Conservation (phyloP, 2,797 vertebrate species). For the Oreortyx pictus region DNA sequence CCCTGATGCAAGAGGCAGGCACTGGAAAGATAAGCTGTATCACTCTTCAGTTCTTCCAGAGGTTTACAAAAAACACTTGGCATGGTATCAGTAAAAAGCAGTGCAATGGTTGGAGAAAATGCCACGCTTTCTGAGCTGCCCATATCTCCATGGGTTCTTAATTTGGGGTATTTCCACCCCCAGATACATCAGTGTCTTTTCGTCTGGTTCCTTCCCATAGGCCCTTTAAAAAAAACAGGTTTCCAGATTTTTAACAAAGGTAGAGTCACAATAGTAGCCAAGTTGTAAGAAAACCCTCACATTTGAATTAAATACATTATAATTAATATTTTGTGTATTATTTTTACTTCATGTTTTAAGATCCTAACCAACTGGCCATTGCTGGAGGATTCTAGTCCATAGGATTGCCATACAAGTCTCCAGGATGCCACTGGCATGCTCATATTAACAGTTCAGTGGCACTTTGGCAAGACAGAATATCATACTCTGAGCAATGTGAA, state of each 20-base stretch:
- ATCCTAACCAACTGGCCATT: not conserved
- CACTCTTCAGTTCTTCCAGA: not conserved
- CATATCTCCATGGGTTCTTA: not conserved
- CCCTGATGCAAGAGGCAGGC: not conserved
- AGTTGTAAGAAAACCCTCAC: not conserved
- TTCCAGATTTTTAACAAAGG: not conserved
- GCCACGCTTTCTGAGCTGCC: not conserved
- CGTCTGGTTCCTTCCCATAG: not conserved
- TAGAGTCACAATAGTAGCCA: not conserved
- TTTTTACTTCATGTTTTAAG: not conserved
- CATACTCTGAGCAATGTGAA: not conserved
- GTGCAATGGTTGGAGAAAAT: not conserved
- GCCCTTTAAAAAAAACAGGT: not conserved
- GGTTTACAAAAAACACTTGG: not conserved
- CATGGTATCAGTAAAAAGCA: not conserved
- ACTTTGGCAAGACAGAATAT: not conserved
- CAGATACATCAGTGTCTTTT: not conserved
- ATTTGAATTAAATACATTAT: not conserved
- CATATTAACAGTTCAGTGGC: not conserved
- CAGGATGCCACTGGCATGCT: not conserved
- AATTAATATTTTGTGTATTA: not conserved
- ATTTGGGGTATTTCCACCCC: not conserved
- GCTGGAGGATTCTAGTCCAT: not conserved
- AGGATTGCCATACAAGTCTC: not conserved
- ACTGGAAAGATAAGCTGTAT: not conserved